Conservation (phyloP, 2,888 invertebrate species). For the Drosophila kanekoi region DNA sequence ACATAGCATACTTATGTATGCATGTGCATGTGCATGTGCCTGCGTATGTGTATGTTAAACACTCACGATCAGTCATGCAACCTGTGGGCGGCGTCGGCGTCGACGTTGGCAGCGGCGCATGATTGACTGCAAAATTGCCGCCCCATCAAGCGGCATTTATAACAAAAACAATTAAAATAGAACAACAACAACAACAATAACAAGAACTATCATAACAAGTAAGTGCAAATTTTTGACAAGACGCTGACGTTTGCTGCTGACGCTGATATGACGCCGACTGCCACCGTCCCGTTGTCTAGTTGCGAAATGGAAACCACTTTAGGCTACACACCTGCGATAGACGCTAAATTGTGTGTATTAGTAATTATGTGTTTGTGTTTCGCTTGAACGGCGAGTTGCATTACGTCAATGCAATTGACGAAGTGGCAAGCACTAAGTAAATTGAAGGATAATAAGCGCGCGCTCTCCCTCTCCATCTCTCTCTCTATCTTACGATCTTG, state of each 20-base stretch:
- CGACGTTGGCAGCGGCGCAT: slow-evolving; percentile 27
- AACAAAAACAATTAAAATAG: slow-evolving; percentile 58
- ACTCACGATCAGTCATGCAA: slow-evolving; percentile 42
- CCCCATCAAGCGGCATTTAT: slow-evolving; percentile 54
- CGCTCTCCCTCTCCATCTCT: too few relatives aligned
- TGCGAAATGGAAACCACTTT: slow-evolving; percentile 76
- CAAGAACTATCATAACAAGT: slow-evolving; percentile 24
- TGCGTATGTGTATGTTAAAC: slow-evolving; percentile 13
- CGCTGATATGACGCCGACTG: slow-evolving; percentile 52
- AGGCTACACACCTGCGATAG: slow-evolving; percentile 69
- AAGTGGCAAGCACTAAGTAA: slow-evolving; percentile 31
- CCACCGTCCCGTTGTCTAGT: slow-evolving; percentile 25
- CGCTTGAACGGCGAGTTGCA: slow-evolving; percentile 46
- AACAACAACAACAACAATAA: slow-evolving; percentile 8
- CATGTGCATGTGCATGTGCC: neutral
- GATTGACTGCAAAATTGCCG: slow-evolving; percentile 44
- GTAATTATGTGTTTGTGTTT: slow-evolving; percentile 24
- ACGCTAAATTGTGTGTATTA: slow-evolving; percentile 36
- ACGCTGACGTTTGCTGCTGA: slow-evolving; percentile 35
- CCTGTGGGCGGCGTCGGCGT: slow-evolving; percentile 51
- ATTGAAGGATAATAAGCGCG: slow-evolving; percentile 57
- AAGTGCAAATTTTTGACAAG: slow-evolving; percentile 63
- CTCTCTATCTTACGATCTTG: neutral
- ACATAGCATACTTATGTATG: neutral
- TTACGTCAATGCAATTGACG: slow-evolving; percentile 71